Conservation (phyloP, 2,113 vertebrate species). For the Psittacula cyanocephala region DNA sequence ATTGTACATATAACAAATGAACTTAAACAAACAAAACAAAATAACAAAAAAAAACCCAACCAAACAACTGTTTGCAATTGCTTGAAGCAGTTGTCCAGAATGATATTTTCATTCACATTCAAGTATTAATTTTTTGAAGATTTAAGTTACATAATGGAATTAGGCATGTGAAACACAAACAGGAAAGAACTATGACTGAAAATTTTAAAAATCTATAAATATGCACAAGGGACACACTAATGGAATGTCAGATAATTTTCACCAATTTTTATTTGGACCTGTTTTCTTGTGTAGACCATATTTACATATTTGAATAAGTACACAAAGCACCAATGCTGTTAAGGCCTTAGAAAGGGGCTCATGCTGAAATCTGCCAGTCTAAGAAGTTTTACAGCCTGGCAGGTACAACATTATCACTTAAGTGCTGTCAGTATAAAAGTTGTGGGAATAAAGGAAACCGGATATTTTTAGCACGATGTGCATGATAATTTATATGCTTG, state of each 20-base stretch:
- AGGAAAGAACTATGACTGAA: conserved; percentile 80
- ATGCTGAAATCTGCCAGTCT: conserved; percentile 88
- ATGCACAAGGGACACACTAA: conserved; percentile 97
- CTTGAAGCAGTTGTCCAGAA: conserved; percentile 82
- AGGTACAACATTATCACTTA: conserved; percentile 92
- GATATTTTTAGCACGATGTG: conserved; percentile 99
- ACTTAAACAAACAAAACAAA: conserved; percentile 65
- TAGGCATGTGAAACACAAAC: conserved; percentile 88
- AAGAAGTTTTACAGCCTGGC: conserved; percentile 83
- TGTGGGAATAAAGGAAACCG: conserved; percentile 89
- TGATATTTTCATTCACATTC: conserved; percentile 84
- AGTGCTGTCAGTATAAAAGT: conserved; percentile 92
- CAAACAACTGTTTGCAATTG: conserved; percentile 73
- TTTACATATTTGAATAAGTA: conserved; percentile 96
- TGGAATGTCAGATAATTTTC: conserved; percentile 92
- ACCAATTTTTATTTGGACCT: conserved; percentile 90
- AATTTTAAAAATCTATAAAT: conserved; percentile 82
- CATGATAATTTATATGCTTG: conserved; percentile 99
- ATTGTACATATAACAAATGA: conserved; percentile 82
- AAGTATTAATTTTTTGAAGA: conserved; percentile 87
- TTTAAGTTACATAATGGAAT: conserved; percentile 84
- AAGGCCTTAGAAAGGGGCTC: conserved; percentile 83
- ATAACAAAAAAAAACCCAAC: neutral
- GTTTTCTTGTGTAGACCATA: conserved; percentile 97
- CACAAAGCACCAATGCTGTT: conserved; percentile 96